These are phyloP conservation scores for Festucalex cinctus DNA, from an alignment of 2,113 vertebrate species.

Conservation along the genomic window DNA sequence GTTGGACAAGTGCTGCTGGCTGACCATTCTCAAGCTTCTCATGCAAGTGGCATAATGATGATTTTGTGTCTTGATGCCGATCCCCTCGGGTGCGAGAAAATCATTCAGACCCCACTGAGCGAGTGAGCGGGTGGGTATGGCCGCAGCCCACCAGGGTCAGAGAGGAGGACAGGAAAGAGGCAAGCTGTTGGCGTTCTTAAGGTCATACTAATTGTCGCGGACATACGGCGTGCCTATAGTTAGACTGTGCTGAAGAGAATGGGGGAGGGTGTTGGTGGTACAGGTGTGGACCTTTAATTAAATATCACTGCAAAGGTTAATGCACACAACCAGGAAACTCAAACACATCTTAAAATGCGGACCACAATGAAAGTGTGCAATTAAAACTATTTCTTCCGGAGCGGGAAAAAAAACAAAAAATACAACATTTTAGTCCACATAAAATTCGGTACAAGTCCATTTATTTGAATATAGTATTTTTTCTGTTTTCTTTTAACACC, in stretches of 20 bases:
- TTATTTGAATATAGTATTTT: background rate
- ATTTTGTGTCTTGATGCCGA: constrained; percentile 52
- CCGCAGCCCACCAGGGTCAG: constrained; percentile 60
- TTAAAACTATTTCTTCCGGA: background rate
- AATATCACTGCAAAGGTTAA: constrained; percentile 79
- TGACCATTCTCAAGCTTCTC: constrained; percentile 11
- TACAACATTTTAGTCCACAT: background rate
- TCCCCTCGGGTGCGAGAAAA: constrained; percentile 42
- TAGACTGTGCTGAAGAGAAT: constrained; percentile 46
- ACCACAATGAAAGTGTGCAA: constrained; percentile 26
- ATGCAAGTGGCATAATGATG: constrained; percentile 37
- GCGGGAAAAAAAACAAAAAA: background rate
- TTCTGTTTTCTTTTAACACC: background rate
- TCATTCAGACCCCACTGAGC: constrained; percentile 56
- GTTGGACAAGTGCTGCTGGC: constrained; percentile 5
- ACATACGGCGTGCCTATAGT: constrained; percentile 55
- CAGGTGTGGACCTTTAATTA: constrained; percentile 79
- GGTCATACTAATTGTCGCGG: constrained; percentile 76
- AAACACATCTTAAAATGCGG: constrained; percentile 46
- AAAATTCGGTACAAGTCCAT: background rate
- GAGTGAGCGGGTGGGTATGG: constrained; percentile 23
- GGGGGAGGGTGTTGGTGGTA: constrained; percentile 38
- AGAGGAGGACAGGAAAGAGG: constrained; percentile 42
- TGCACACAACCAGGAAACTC: constrained; percentile 58
- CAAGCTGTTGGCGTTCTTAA: constrained; percentile 63